phyloP scores from a whole-genome alignment of 2,888 invertebrate genomes.

The Apotomis betuletana region DNA sequence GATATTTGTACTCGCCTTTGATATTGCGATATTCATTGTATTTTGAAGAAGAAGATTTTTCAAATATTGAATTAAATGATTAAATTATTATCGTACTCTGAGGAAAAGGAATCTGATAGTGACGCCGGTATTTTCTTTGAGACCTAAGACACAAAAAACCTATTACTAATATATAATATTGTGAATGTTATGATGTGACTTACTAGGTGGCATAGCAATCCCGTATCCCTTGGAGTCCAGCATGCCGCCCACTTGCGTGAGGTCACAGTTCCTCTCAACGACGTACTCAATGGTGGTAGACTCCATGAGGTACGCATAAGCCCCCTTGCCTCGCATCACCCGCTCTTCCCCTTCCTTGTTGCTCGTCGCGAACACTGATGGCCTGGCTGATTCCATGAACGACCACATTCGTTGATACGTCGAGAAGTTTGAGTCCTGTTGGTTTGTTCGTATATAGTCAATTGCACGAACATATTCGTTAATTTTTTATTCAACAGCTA shows the following conservation, averaged over 20 bases:
- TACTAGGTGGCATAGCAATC: conserved; percentile 96
- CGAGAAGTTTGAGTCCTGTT: conserved; percentile 95
- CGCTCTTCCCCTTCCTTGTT: conserved; percentile 96
- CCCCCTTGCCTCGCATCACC: conserved; percentile 91
- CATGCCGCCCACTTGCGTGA: conserved; percentile 95
- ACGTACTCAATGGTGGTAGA: conserved; percentile 98
- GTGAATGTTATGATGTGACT: conserved; percentile 53
- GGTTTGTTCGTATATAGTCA: too few relatives aligned
- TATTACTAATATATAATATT: not conserved
- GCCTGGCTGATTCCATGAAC: conserved; percentile 94
- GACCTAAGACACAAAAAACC: too few relatives aligned
- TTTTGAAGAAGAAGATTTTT: too few relatives aligned
- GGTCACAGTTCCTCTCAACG: conserved; percentile 94
- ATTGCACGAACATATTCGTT: too few relatives aligned
- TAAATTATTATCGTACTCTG: too few relatives aligned
- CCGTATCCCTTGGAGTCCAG: conserved; percentile 98
- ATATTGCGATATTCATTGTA: too few relatives aligned
- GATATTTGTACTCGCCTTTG: too few relatives aligned
- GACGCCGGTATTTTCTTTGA: too few relatives aligned
- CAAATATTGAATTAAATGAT: too few relatives aligned
- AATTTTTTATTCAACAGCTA: too few relatives aligned
- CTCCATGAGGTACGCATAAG: conserved; percentile 99
- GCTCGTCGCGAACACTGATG: conserved; percentile 92
- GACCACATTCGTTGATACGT: conserved; percentile 98
- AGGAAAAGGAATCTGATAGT: too few relatives aligned